Conservation (phyloP, 2,888 invertebrate genomes). For the Blastobasis adustella region DNA sequence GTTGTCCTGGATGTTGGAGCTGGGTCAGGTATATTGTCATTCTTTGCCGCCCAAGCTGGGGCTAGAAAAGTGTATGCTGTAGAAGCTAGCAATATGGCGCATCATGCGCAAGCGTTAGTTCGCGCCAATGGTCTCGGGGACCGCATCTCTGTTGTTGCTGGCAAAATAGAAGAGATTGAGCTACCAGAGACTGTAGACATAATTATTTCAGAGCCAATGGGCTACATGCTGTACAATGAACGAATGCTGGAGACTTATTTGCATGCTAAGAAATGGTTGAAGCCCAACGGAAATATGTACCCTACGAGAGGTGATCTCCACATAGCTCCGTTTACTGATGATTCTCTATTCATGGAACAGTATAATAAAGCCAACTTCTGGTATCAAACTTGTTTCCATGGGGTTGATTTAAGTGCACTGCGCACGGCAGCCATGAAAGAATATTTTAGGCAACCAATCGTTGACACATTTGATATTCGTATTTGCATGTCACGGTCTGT, state of each 20-base stretch:
- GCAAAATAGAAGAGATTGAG: slow-evolving; percentile 98
- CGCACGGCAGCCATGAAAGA: slow-evolving; percentile 96
- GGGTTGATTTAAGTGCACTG: slow-evolving; percentile 95
- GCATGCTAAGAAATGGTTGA: slow-evolving; percentile 98
- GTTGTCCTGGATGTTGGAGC: slow-evolving; percentile 98
- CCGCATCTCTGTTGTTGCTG: slow-evolving; percentile 93
- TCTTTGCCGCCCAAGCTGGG: slow-evolving; percentile 98
- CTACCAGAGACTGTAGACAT: slow-evolving; percentile 96
- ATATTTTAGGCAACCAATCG: slow-evolving; percentile 98
- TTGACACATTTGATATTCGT: slow-evolving; percentile 98
- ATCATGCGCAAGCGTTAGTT: slow-evolving; percentile 93
- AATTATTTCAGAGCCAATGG: slow-evolving; percentile 99
- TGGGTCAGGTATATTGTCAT: slow-evolving; percentile 98
- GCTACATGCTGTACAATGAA: slow-evolving; percentile 99
- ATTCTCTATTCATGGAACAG: slow-evolving; percentile 97
- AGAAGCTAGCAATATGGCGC: slow-evolving; percentile 99
- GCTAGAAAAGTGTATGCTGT: slow-evolving; percentile 98
- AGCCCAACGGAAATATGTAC: slow-evolving; percentile 96
- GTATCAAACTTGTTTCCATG: slow-evolving; percentile 98
- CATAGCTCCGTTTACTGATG: slow-evolving; percentile 98
- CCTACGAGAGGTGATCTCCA: slow-evolving; percentile 97
- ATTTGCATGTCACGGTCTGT: slow-evolving; percentile 97
- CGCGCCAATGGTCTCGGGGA: slow-evolving; percentile 91
- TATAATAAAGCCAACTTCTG: slow-evolving; percentile 99
- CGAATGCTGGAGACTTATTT: slow-evolving; percentile 99